Base-by-base conservation (phyloP, 2,113 vertebrate genomes). In the Callaeas wilsoni region DNA sequence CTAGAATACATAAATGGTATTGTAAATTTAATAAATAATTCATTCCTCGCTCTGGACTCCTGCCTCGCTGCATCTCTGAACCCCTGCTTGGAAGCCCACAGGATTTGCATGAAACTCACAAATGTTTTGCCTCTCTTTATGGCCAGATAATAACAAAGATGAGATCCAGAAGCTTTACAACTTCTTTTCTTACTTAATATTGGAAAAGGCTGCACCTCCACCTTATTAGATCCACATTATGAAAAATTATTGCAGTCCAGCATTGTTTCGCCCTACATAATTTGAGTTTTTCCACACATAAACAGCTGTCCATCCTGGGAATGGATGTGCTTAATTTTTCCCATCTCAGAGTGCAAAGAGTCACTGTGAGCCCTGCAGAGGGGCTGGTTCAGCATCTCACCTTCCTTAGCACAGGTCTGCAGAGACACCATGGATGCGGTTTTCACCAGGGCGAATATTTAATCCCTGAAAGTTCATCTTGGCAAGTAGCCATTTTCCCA, bases 381-480 rank as follows among this genome's bases (percentile, higher is more conserved):
- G 16, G 49, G 4, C 11, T 3, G 1, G 23, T 21, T 60, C 37
- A 84, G 14, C 68, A 35, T 13, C 53, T 88, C 27, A 1, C 18
- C 18, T 67, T 73, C 60, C 52, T 65, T 9, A 1, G 7, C 39
- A 65, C 0, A 0, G 21, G 39, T 12, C 59, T 3, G 2, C 3
- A 8, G 53, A 63, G 76, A 47, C 46, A 62, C 25, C 0, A 0
- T 1, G 10, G 68, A 41, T 56, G 14, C 2, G 0, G 2, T 59
- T 68, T 82, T 52, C 52, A 71, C 18, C 1, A 5, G n/a, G 55
- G 35, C 6, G 8, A 33, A 69, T 62, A 69, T 53, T 57, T 46
- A 60, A 59, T 42, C 33, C 52, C 77, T 88, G 65, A 25, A 80
- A 91, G 16, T 68, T 70, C 63, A 18, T 16, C 63, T 88, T 95